A percentile compares a stretch with the other conserved stretches of the same genome.
These are phyloP conservation scores for Athalia cordata DNA, from an alignment of 2,888 invertebrate species.

Conservation along the genomic window DNA sequence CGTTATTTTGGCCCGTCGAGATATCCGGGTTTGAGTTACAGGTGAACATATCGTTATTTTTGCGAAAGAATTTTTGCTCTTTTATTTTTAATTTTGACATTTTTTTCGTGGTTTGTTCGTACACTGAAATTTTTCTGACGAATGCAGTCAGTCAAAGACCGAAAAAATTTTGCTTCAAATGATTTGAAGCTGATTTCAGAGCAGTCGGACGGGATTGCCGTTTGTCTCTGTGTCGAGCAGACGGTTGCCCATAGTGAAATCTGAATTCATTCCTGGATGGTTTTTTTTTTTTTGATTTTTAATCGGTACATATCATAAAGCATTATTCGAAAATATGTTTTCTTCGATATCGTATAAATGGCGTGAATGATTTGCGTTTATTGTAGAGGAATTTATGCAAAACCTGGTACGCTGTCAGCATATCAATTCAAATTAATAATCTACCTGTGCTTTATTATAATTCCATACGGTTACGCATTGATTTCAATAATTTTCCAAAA, in stretches of 20 bases:
- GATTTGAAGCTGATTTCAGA: constrained; percentile 20
- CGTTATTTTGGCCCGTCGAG: background rate
- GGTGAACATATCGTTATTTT: constrained; percentile 1
- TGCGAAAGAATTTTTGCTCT: background rate
- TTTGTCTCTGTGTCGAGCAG: constrained; percentile 2
- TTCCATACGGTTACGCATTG: background rate
- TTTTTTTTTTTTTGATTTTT: background rate
- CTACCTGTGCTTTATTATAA: background rate
- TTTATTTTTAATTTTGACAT: background rate
- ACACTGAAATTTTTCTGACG: constrained; percentile 10
- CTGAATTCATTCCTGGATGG: background rate
- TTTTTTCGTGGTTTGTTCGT: background rate
- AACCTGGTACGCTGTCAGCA: background rate
- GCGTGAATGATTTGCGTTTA: background rate
- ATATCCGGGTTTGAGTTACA: background rate
- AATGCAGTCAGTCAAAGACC: background rate
- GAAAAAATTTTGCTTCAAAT: background rate
- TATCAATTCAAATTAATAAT: background rate
- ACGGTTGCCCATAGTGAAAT: no score
- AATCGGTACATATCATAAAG: background rate
- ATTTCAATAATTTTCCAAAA: no score
- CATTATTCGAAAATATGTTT: constrained; percentile 4
- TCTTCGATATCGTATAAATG: background rate
- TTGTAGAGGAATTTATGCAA: background rate
- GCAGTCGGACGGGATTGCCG: constrained; percentile 8